These are phyloP conservation scores for Bombus haemorrhoidalis DNA, from an alignment of 1,140 invertebrate species.

Conservation along the genomic window DNA sequence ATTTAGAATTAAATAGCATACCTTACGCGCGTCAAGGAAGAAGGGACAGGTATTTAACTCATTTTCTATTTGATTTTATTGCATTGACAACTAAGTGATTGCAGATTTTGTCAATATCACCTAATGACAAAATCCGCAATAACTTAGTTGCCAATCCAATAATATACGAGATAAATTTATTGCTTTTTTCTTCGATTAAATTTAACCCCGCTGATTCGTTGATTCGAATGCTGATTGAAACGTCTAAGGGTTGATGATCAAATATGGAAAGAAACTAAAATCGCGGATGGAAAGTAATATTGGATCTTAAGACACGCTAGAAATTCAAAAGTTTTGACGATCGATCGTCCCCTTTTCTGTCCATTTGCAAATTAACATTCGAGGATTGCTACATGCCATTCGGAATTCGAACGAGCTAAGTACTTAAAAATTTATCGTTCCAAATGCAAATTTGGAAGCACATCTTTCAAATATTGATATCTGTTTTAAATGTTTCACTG, in stretches of 20 bases:
- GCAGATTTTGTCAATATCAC: too few species aligned
- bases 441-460: background rate
- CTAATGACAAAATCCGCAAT: too few species aligned
- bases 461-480: background rate
- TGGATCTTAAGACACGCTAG: background rate
- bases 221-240: slow-evolving; percentile 7
- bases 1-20: too few species aligned
- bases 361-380: slow-evolving; percentile 28
- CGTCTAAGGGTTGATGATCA: background rate
- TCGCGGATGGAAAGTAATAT: background rate
- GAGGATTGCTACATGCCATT: too few species aligned
- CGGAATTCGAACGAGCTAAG: background rate
- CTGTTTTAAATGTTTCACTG: background rate
- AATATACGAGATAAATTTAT: too few species aligned
- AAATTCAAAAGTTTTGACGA: slow-evolving; percentile 7
- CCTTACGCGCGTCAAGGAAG: too few species aligned
- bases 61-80: too few species aligned
- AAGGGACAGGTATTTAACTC: too few species aligned
- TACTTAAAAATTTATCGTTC: slow-evolving; percentile 7
- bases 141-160: too few species aligned
- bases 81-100: too few species aligned
- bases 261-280: background rate
- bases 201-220: slow-evolving; percentile 6
- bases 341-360: slow-evolving; percentile 8
- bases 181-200: too few species aligned